These are phyloP conservation scores for Xyliphius kryptos DNA, from an alignment of 2,113 vertebrate species.

Conservation along the genomic window DNA sequence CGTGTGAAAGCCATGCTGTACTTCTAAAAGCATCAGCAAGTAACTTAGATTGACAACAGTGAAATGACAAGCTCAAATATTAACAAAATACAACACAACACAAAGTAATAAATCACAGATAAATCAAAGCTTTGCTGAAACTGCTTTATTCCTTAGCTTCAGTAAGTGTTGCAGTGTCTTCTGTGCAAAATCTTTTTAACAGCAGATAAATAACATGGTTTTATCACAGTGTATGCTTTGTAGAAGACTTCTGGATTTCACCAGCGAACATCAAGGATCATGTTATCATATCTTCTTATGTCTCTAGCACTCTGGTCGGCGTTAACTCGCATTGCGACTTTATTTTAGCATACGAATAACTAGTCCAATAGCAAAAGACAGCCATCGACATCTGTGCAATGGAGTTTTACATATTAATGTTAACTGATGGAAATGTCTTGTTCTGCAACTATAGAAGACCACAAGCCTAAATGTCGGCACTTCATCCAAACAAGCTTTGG, in stretches of 20 bases:
- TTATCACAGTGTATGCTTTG: slow-evolving; percentile 12
- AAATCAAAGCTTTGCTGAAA: neutral
- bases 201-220: neutral
- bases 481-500: slow-evolving; percentile 4
- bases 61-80: no score
- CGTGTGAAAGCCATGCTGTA: no score
- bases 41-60: no score
- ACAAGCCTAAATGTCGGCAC: no score
- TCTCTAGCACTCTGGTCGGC: neutral
- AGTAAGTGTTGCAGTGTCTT: neutral
- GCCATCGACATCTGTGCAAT: neutral
- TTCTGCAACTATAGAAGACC: slow-evolving; percentile 1
- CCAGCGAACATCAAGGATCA: neutral
- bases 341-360: neutral
- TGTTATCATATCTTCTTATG: neutral
- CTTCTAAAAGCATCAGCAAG: no score
- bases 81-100: no score
- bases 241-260: slow-evolving; percentile 14
- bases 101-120: no score
- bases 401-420: neutral
- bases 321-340: no score
- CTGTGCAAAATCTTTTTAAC: neutral
- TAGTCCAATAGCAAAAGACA: neutral
- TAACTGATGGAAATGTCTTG: neutral
- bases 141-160: slow-evolving; percentile 1